Percentiles rank a stretch among this genome's conserved stretches.
Evolutionary conservation across 2,888 invertebrate genomes (phyloP).

Genomic region (Smittia aterrima): DNA sequence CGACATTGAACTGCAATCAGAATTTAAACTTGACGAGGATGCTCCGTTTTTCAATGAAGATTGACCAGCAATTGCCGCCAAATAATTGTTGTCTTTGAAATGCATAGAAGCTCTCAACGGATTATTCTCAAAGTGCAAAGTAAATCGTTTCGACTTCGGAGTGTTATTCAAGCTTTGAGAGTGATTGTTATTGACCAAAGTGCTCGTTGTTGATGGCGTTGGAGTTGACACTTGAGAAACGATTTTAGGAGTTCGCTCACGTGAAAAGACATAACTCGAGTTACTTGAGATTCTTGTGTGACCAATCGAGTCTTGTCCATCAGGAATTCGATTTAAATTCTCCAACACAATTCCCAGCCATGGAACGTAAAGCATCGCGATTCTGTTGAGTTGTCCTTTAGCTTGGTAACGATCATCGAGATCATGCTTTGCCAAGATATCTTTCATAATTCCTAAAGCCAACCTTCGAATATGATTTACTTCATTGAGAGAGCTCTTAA

Average conservation of each 20-base stretch:
- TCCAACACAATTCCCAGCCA: constrained; percentile 86
- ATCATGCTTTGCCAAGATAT: constrained; percentile 90
- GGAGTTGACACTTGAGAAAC: constrained; percentile 44
- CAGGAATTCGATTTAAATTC: constrained; percentile 72
- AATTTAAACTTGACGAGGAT: constrained; percentile 76
- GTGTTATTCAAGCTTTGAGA: constrained; percentile 53
- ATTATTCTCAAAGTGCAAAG: constrained; percentile 69
- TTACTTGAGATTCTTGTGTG: constrained; percentile 59
- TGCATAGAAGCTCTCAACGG: constrained; percentile 69
- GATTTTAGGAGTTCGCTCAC: constrained; percentile 54
- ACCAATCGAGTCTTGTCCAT: constrained; percentile 53
- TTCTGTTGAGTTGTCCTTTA: constrained; percentile 76
- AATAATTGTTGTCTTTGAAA: constrained; percentile 72
- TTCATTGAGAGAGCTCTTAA: constrained; percentile 82
- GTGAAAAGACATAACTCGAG: constrained; percentile 59
- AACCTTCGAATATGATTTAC: constrained; percentile 76
- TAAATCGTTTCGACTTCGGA: constrained; percentile 62
- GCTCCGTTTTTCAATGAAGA: constrained; percentile 56
- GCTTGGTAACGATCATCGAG: constrained; percentile 86
- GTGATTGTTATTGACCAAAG: neutral
- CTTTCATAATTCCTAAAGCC: constrained; percentile 77
- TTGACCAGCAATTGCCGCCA: constrained; percentile 71
- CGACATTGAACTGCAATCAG: constrained; percentile 62
- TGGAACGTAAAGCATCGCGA: constrained; percentile 88
- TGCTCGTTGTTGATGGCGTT: constrained; percentile 48